A percentile compares a stretch with the other conserved stretches of the same genome.
These are phyloP conservation scores for Smittia aterrima DNA, from an alignment of 2,888 invertebrate genomes.

Conservation along the genomic window DNA sequence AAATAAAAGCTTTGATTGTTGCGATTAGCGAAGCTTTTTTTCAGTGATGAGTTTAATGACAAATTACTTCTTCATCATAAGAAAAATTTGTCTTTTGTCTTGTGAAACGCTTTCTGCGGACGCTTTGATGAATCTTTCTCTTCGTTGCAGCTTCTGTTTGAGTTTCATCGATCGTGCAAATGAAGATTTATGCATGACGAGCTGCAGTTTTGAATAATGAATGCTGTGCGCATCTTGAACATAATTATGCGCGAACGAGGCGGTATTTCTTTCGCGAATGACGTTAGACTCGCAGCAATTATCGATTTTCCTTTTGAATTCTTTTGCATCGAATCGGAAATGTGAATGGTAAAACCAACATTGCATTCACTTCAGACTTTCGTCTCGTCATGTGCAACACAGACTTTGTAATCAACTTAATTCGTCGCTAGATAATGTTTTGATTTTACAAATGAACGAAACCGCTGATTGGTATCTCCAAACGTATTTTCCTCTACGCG, in stretches of 20 bases:
- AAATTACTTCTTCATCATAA: not conserved
- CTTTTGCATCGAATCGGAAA: not conserved
- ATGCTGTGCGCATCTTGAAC: not conserved
- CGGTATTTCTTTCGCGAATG: too few relatives aligned
- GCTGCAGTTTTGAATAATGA: not conserved
- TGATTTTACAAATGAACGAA: too few relatives aligned
- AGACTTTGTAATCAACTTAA: too few relatives aligned
- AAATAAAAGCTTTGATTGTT: too few relatives aligned
- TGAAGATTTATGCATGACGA: slow-evolving; percentile 3
- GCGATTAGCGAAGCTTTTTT: too few relatives aligned
- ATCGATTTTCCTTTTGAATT: slow-evolving; percentile 15
- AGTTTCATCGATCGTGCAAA: not conserved
- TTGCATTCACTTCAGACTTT: too few relatives aligned
- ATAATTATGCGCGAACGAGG: not conserved
- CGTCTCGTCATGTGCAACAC: too few relatives aligned
- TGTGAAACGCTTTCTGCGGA: too few relatives aligned
- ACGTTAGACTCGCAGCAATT: not conserved
- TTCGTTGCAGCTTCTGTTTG: not conserved
- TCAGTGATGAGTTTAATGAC: too few relatives aligned
- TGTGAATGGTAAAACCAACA: not conserved
- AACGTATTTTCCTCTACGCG: not conserved
- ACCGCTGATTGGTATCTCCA: too few relatives aligned
- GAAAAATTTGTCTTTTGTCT: not conserved
- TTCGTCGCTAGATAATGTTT: too few relatives aligned
- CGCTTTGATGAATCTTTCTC: not conserved